phyloP scores from a whole-genome alignment of 1,140 invertebrate genomes.

The Sipha flava region DNA sequence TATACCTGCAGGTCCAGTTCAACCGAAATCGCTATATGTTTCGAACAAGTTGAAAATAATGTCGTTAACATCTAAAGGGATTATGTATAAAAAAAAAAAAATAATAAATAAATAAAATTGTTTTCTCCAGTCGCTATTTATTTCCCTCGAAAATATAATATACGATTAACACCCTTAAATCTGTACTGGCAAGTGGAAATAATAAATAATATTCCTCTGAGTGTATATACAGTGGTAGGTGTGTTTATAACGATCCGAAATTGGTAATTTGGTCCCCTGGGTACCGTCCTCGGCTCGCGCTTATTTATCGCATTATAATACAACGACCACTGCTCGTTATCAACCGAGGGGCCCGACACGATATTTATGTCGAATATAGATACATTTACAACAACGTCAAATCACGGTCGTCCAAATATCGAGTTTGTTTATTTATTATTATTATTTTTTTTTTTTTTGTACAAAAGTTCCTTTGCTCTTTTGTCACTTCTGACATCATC shows the following conservation, averaged over 20 bases:
- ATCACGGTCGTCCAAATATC: background rate
- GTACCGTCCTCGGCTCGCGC: slow-evolving; percentile 16
- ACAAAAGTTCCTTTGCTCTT: too few relatives aligned
- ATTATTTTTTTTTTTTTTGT: too few relatives aligned
- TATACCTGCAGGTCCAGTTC: too few relatives aligned
- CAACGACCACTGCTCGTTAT: slow-evolving; percentile 11
- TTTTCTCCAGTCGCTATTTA: background rate
- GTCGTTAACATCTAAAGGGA: background rate
- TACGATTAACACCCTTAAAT: slow-evolving; percentile 31
- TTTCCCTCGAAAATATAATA: background rate
- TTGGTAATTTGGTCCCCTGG: slow-evolving; percentile 30
- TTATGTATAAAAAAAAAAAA: background rate
- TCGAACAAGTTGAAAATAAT: background rate
- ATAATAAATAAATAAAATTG: background rate
- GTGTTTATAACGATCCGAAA: slow-evolving; percentile 30
- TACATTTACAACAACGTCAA: background rate
- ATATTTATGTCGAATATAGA: background rate
- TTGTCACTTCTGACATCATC: too few relatives aligned
- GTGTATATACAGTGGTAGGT: background rate
- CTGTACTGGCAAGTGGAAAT: slow-evolving; percentile 32
- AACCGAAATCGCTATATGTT: too few relatives aligned
- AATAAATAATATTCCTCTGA: slow-evolving; percentile 24
- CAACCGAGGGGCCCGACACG: background rate
- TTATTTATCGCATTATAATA: slow-evolving; percentile 33
- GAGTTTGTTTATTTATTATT: too few relatives aligned